phyloP scores from a whole-genome alignment of 2,888 invertebrate species.

The Tribolium freemani region DNA sequence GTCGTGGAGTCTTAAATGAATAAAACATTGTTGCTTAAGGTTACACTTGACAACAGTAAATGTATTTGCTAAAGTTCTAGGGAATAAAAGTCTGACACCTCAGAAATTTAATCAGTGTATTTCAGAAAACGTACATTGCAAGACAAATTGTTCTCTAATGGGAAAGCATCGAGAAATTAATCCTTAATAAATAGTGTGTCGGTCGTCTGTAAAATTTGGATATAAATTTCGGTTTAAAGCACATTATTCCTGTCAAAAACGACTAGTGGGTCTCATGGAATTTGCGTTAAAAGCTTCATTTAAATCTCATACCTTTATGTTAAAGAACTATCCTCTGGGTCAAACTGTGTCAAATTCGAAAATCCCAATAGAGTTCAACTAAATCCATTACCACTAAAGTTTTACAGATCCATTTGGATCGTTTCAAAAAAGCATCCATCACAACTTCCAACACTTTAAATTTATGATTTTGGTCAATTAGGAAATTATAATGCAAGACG shows the following conservation, averaged over 20 bases:
- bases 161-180: slow-evolving; percentile 27
- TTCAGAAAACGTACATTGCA: slow-evolving; percentile 18
- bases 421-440: slow-evolving; percentile 37
- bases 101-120: slow-evolving; percentile 36
- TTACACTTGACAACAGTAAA: slow-evolving; percentile 45
- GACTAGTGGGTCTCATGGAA: slow-evolving; percentile 17
- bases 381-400: slow-evolving; percentile 41
- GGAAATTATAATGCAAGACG: slow-evolving; percentile 30
- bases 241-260: slow-evolving; percentile 32
- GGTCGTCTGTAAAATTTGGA: slow-evolving; percentile 35
- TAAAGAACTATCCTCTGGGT: slow-evolving; percentile 35
- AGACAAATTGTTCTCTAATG: slow-evolving; percentile 27
- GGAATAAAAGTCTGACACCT: slow-evolving; percentile 41
- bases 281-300: slow-evolving; percentile 38
- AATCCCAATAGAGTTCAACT: slow-evolving; percentile 31
- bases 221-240: slow-evolving; percentile 26
- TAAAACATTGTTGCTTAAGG: slow-evolving; percentile 46
- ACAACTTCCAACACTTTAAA: slow-evolving; percentile 21
- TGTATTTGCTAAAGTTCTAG: slow-evolving; percentile 41
- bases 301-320: slow-evolving; percentile 38
- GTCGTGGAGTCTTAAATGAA: slow-evolving; percentile 46
- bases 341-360: slow-evolving; percentile 36
- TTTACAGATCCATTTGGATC: slow-evolving; percentile 29
- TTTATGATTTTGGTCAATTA: slow-evolving; percentile 32
- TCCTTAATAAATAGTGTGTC: slow-evolving; percentile 29